These are phyloP conservation scores for Percopsis transmontana DNA, from an alignment of 2,113 vertebrate genomes.

Conservation along the genomic window DNA sequence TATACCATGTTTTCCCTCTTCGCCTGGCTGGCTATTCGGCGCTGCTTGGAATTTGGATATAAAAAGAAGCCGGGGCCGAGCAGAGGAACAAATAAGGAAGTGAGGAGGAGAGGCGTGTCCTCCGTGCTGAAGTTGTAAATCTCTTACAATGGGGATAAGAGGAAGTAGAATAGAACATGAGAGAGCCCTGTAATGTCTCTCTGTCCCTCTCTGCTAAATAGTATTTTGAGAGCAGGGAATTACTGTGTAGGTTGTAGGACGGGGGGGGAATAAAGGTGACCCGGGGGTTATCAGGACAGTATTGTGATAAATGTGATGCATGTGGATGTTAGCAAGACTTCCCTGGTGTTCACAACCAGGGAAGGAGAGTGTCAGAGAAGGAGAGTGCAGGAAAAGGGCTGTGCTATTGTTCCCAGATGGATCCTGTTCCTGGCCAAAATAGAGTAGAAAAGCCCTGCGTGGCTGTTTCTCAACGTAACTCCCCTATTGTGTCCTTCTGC, in stretches of 20 bases:
- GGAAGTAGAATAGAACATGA: neutral
- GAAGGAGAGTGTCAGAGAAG: too few relatives aligned
- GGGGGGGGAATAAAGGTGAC: neutral
- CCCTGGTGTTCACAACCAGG: too few relatives aligned
- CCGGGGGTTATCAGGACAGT: neutral
- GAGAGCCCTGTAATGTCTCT: neutral
- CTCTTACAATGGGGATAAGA: neutral
- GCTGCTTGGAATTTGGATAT: constrained; percentile 18
- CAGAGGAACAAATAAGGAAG: constrained; percentile 48
- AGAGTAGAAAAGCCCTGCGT: neutral
- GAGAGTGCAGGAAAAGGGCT: too few relatives aligned
- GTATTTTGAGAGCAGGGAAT: neutral
- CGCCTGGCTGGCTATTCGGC: constrained; percentile 20
- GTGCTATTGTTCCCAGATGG: too few relatives aligned
- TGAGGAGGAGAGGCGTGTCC: constrained; percentile 6
- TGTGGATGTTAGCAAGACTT: too few relatives aligned
- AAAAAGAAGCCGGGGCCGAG: constrained; percentile 30
- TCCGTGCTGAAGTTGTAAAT: constrained; percentile 12
- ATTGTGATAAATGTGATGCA: neutral
- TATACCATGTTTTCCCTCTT: constrained; percentile 2
- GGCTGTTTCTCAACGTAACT: neutral
- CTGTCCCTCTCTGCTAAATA: neutral
- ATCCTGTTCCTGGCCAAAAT: too few relatives aligned
- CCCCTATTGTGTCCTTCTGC: neutral
- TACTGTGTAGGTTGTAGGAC: neutral